phyloP scores from a whole-genome alignment of 2,797 vertebrate species.

The Danio kyathit region DNA sequence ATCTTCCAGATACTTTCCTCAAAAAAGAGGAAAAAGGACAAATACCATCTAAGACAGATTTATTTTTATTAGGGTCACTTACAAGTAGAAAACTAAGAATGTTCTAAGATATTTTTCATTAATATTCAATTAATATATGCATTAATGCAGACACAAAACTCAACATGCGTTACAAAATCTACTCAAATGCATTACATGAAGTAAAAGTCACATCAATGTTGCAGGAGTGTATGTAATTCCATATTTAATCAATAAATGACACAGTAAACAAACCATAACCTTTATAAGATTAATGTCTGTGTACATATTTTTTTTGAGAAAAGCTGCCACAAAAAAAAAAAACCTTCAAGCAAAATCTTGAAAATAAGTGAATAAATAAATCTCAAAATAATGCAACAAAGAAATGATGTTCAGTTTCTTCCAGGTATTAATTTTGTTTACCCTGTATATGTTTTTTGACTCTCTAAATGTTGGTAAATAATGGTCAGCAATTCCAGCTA shows the following conservation, averaged over 20 bases:
- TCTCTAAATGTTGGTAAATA: too few relatives aligned
- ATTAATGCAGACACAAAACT: neutral
- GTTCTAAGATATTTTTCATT: neutral
- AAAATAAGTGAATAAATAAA: too few relatives aligned
- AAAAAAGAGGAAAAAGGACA: constrained; percentile 41
- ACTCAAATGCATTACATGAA: neutral
- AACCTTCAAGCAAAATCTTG: too few relatives aligned
- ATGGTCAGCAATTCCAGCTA: too few relatives aligned
- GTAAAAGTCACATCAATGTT: neutral
- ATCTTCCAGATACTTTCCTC: constrained; percentile 7
- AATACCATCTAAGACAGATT: constrained; percentile 29
- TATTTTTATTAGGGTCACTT: constrained; percentile 19
- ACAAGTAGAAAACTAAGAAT: neutral
- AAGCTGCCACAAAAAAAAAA: too few relatives aligned
- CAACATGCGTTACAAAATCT: neutral
- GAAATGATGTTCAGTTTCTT: too few relatives aligned
- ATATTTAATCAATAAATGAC: neutral
- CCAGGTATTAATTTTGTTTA: too few relatives aligned
- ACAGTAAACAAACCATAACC: neutral
- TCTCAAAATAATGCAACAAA: too few relatives aligned
- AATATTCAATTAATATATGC: constrained; percentile 16
- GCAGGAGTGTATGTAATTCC: neutral
- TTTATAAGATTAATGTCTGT: too few relatives aligned
- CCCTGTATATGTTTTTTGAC: too few relatives aligned
- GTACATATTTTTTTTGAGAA: too few relatives aligned